Evolutionary conservation across 2,113 vertebrate species (phyloP), one percentile per base, ranked within the genome.

Genomic region (Numida meleagris): DNA sequence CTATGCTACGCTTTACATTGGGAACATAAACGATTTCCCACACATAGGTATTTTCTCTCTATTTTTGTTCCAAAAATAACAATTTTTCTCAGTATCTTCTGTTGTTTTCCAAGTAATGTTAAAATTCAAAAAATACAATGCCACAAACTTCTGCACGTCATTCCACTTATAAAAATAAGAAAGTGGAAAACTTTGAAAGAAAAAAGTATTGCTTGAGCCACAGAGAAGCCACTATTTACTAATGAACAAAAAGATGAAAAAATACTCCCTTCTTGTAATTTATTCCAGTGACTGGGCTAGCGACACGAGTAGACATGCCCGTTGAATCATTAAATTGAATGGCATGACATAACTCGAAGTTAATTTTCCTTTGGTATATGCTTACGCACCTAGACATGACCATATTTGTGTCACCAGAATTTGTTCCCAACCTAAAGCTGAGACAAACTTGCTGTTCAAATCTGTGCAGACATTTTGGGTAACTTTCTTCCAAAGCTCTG

Each of bases 321-420:
- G 90, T 6, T 89, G 93, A 94, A 83, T 95, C 95, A 95, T 45
- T 94, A 94, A 91, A 93, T 91, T 83, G 89, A 88, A 88, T 1
- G 6, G 82, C 76, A 76, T 88, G 92, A 36, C n/a, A 83, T 43
- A 75, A 50, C 58, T 51, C 91, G 38, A 76, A 89, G 86, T 89
- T 67, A 83, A 96, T 95, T 94, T 85, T 95, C 74, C 80, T 89
- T 82, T 55, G 79, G 59, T 72, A 67, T 67, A 82, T 75, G 88
- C 84, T 91, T 25, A 72, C 88, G 58, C 75, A 88, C 72, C 63
- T 53, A 58, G 75, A 89, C 83, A 88, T 4, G 15, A 65, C 79
- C 78, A 51, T 48, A 71, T 75, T 81, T 80, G 55, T 92, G 91
- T 74, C 67, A 62, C 74, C 29, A 72, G 81, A 90, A 93, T 87